A percentile compares a stretch with the other conserved stretches of the same genome.
Conservation (phyloP, 1,140 invertebrate species). For the Drosophila ercepeae region DNA sequence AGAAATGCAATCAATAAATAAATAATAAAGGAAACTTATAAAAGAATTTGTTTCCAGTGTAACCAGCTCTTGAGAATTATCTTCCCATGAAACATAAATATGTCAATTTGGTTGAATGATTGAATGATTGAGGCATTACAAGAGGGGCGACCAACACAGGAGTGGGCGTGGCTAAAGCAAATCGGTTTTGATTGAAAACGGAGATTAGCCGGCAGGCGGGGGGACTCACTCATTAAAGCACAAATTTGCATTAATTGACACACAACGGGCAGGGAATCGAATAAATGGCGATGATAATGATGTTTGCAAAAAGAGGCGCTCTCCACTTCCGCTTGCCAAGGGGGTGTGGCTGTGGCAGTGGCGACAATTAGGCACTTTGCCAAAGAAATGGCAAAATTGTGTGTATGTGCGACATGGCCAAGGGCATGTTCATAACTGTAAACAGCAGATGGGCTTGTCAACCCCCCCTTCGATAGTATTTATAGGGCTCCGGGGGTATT, state of each 20-base stretch:
- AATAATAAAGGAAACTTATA: too few species aligned
- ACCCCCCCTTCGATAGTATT: not conserved
- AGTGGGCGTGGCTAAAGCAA: slow-evolving; percentile 5
- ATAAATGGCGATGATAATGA: slow-evolving; percentile 21
- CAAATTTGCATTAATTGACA: slow-evolving; percentile 67
- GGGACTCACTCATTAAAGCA: slow-evolving; percentile 23
- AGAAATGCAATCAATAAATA: not conserved
- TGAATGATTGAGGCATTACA: slow-evolving; percentile 4
- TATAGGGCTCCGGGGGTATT: not conserved
- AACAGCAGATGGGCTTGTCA: slow-evolving; percentile 26
- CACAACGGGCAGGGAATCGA: slow-evolving; percentile 33
- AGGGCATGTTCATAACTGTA: slow-evolving; percentile 60
- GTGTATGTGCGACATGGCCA: slow-evolving; percentile 26
- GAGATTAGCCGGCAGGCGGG: slow-evolving; percentile 31
- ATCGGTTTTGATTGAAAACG: slow-evolving; percentile 57
- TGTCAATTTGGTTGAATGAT: slow-evolving; percentile 55
- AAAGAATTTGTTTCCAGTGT: not conserved
- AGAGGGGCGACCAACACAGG: too few species aligned
- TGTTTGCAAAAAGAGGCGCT: not conserved
- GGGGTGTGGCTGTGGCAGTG: not conserved
- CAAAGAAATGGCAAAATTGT: slow-evolving; percentile 15
- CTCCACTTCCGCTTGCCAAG: too few species aligned
- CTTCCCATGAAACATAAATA: slow-evolving; percentile 29
- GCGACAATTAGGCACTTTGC: slow-evolving; percentile 69
- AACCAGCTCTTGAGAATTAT: not conserved